Evolutionary conservation across 2,888 invertebrate genomes (phyloP), one percentile per base, ranked within the genome.

Genomic region (Abrostola triplasia): DNA sequence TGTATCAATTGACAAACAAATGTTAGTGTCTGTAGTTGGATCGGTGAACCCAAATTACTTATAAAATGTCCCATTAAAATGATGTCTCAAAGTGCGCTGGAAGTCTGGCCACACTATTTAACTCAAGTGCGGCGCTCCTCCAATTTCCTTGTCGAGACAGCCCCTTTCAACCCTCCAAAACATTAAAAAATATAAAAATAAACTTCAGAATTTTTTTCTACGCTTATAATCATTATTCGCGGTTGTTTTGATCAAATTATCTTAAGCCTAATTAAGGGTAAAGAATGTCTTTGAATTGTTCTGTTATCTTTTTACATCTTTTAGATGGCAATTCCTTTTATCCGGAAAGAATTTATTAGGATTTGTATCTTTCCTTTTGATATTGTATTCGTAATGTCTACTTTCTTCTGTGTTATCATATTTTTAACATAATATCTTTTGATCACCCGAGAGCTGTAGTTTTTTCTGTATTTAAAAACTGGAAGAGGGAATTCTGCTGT

Each of bases 121-220:
- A 65, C 63, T 76, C 79, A 74, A 75, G 79, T 79, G 79, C 79
- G 76, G 79, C 71, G 76, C 79, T 77, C 67, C 80, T 82, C 83
- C 86, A 87, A 88, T 88, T 88, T 88, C 86, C 87, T 85, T 70
- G 74, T 63, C 67, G 72, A 77, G 83, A 80, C 83, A 84, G 83
- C 83, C 82, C 84, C 77, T 86, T 84, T 79, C 74, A 75, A 77
- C 73, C 51, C 71, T 66, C 74, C 65, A 73, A 74, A 79, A 80
- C 83, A 81, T 86, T 83, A 85, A 86, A 86, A 78, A 80, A 67
- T 72, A 77, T 49, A 67, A 51, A 79, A 74, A 77, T 69, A 75
- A 72, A 75, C 64, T 66, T 53, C 7, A 49, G 47, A 49, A 58
- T 67, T 75, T 73, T 77, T 70, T 72, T 40, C 57, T 48, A 13